Base-by-base conservation (phyloP, 2,113 vertebrate genomes). In the Ceuthmochares aereus region DNA sequence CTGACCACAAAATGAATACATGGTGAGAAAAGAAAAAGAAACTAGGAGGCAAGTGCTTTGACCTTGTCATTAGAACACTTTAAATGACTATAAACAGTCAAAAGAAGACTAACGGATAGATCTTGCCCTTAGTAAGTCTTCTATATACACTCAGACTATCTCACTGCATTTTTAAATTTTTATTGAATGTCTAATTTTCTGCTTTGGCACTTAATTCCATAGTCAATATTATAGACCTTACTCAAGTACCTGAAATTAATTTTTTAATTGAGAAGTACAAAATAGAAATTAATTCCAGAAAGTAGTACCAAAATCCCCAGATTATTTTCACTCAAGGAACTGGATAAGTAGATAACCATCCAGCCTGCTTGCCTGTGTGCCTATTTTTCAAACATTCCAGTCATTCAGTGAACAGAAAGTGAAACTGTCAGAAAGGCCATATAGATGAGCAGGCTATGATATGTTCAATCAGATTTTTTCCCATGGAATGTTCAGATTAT, bases 81-180 rank as follows among this genome's bases (percentile, higher is more conserved):
- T 21, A 93, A 89, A 58, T 89, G 29, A 32, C 30, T 87, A 58
- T 51, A 80, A 80, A 60, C 47, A 87, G 21, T n/a, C 29, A 87
- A 87, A 92, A 91, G 40, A 80, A 64, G 30, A 68, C 22, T 68
- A 60, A 42, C 26, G 21, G 12, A 45, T 36, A 67, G 7, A 6
- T 69, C 40, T 81, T 93, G 11, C n/a, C 23, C 7, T 64, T 68
- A 60, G 12, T 60, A 84, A 58, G 32, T 49, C 40, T 74, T 77
- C 26, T 58, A 8, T n/a, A n/a, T 14, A 19, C 6, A 47, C 40
- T 58, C 14, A 54, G 51, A n/a, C 5, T 36, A 17, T 23, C 23
- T 45, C 49, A 49, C 6, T 58, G 19, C 4, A 60, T 19, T 85
- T 73, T 16, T 19, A 63, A 54, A 7, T 20, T 43, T 89, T 43